These are phyloP conservation scores for Drosophila affinis DNA, from an alignment of 2,888 invertebrate genomes.

Conservation along the genomic window DNA sequence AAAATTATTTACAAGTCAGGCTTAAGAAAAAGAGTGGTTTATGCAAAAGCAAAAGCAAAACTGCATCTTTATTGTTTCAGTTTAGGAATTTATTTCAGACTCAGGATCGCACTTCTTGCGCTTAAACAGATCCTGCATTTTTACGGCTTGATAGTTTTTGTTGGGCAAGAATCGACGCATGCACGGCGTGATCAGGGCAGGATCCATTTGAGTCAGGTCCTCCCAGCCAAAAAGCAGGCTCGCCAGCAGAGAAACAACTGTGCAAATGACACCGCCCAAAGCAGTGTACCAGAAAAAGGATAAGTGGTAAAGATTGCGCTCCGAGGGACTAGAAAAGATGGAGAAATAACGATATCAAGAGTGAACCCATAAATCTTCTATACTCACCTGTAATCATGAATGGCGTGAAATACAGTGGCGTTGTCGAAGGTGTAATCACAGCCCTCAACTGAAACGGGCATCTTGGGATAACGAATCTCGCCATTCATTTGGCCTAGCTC, in stretches of 20 bases:
- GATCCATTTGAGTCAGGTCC: conserved; percentile 86
- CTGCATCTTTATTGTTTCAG: background rate
- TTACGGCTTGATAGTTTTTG: conserved; percentile 53
- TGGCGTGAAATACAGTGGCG: conserved; percentile 62
- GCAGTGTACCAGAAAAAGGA: conserved; percentile 90
- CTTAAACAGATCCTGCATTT: conserved; percentile 61
- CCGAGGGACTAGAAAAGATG: conserved; percentile 62
- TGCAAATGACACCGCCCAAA: conserved; percentile 87
- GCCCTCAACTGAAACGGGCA: conserved; percentile 85
- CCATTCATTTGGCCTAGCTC: conserved; percentile 88
- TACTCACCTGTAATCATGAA: conserved; percentile 73
- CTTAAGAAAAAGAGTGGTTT: conserved; percentile 7
- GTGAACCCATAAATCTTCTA: background rate
- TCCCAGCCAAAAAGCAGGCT: conserved; percentile 85
- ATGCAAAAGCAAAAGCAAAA: background rate
- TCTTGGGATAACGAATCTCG: conserved; percentile 85
- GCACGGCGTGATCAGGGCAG: conserved; percentile 87
- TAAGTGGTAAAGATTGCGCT: conserved; percentile 85
- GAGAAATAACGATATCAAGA: background rate
- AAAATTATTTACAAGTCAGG: too few relatives aligned
- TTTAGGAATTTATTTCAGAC: background rate
- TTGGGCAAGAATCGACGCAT: conserved; percentile 85
- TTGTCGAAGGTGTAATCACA: conserved; percentile 82
- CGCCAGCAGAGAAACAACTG: conserved; percentile 86
- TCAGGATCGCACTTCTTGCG: conserved; percentile 25